Conservation (phyloP, 2,797 vertebrate genomes). For the Babyrousa celebensis region DNA sequence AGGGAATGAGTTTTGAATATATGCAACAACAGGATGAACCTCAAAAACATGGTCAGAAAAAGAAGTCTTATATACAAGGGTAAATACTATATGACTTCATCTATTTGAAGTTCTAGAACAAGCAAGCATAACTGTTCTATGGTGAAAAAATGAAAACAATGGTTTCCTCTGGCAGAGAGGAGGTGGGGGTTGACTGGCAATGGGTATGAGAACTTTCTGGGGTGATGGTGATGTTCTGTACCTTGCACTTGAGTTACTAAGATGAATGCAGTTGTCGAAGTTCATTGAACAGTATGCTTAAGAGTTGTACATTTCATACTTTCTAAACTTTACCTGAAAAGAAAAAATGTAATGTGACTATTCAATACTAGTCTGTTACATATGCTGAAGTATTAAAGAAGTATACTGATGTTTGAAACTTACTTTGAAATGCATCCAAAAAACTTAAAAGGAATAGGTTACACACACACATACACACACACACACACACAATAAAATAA, state of each 20-base stretch:
- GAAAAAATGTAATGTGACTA: slow-evolving; percentile 31
- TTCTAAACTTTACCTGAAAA: slow-evolving; percentile 46
- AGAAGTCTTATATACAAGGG: neutral
- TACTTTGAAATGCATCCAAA: slow-evolving; percentile 47
- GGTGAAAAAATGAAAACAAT: neutral
- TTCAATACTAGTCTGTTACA: neutral
- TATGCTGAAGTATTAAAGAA: neutral
- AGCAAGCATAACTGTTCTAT: neutral
- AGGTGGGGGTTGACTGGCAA: neutral
- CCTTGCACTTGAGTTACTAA: neutral
- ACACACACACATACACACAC: neutral
- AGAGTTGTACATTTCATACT: neutral
- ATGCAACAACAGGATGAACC: neutral
- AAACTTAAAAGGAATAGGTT: neutral
- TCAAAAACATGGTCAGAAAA: slow-evolving; percentile 24
- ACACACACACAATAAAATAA: neutral
- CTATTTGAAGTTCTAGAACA: slow-evolving; percentile 37
- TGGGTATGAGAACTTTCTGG: neutral
- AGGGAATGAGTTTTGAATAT: neutral
- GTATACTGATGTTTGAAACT: neutral
- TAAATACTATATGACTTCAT: neutral
- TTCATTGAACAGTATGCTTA: neutral
- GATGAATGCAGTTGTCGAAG: neutral
- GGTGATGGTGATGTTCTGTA: neutral
- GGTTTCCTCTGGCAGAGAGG: neutral